Base-by-base conservation (phyloP, 2,797 vertebrate species). In the Acanthopagrus latus region DNA sequence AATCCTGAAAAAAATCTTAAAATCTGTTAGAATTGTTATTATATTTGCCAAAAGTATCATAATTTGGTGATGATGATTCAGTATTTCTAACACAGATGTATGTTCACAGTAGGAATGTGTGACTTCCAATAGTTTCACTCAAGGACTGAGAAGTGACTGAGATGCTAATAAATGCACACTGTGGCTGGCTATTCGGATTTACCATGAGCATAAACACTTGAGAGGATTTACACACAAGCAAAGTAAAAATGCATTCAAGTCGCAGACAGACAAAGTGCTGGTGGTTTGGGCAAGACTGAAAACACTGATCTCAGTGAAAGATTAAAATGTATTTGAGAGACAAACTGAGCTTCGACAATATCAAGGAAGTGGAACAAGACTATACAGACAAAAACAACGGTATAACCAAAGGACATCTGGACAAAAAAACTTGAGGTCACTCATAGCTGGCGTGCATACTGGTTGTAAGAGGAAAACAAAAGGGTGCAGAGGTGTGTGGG, bases 171-270 rank as follows among this genome's bases (percentile, higher is more conserved):
- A 52, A 23, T 55, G 29, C 20, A 62, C 76, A 17, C 43, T 59
- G 64, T 64, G 46, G 65, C 21, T 50, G 57, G 71, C 46, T 48
- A 43, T 54, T 73, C 93, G 69, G 87, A 94, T 95, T 94, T 92
- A 93, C 81, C 55, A 46, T 72, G 79, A 74, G 25, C 65, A 94
- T 93, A 88, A 95, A 96, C 95, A 95, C 88, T 94, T 91, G 82
- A 52, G 72, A 81, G 56, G 93, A 94, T 95, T 96, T 96, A 96
- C 96, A 98, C 94, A 96, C 94, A 97, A 97, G 97, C 97, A 98
- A 99, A 98, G 97, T 98, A 99, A 98, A 99, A 99, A 99, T 98
- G 98, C 98, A 99, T 99, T 99, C 98, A 98, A 97, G 95, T 97
- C 94, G 95, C 96, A 93, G 95, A 97, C 96, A 96, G 88, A 95